These are phyloP conservation scores for Microcebus lehilahytsara DNA, from an alignment of 2,113 vertebrate genomes.

Conservation along the genomic window DNA sequence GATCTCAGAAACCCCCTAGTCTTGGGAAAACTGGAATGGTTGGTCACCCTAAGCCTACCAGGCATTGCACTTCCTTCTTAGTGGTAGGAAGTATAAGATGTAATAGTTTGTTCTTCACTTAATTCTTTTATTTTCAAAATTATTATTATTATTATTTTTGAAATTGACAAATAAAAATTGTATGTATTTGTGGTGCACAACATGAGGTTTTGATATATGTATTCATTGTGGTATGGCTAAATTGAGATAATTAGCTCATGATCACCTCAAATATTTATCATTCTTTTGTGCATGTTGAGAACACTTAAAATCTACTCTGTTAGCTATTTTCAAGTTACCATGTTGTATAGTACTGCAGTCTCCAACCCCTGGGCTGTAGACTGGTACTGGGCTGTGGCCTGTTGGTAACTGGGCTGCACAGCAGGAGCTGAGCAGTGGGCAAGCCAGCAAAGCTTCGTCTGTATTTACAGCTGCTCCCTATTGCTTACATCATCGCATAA, in stretches of 20 bases:
- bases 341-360: background rate
- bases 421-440: too few species aligned
- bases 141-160: background rate
- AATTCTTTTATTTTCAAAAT: background rate
- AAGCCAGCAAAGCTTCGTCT: too few species aligned
- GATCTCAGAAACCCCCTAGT: background rate
- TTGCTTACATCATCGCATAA: too few species aligned
- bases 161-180: background rate
- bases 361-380: too few species aligned
- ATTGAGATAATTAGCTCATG: background rate
- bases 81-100: background rate
- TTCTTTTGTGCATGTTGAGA: background rate
- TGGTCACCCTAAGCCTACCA: background rate
- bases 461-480: too few species aligned
- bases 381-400: too few species aligned
- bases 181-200: background rate
- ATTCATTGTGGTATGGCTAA: background rate
- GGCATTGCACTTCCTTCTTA: background rate
- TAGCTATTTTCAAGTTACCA: background rate
- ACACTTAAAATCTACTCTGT: background rate
- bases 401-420: too few species aligned
- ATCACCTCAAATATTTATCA: background rate
- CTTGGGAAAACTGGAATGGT: too few species aligned
- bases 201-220: background rate
- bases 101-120: background rate